These are phyloP conservation scores for Cheilosia grossa DNA, from an alignment of 2,888 invertebrate species.

Conservation along the genomic window DNA sequence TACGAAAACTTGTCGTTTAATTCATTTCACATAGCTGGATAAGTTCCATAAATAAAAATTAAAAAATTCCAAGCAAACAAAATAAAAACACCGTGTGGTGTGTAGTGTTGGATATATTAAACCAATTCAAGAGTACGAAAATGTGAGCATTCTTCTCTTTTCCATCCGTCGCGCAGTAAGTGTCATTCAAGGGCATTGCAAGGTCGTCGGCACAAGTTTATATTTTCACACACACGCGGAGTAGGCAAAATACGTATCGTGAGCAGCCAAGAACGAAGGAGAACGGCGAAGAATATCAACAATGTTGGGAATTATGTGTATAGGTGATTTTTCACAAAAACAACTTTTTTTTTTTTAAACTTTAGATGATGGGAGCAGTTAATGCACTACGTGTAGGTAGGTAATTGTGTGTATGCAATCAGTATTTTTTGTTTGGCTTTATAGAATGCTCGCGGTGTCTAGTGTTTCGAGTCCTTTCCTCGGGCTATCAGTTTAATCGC, in stretches of 20 bases:
- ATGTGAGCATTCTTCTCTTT: constrained; percentile 68
- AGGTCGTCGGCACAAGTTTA: constrained; percentile 79
- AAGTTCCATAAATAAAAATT: constrained; percentile 43
- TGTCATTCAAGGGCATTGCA: constrained; percentile 83
- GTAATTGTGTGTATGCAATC: not conserved
- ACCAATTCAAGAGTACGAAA: constrained; percentile 62
- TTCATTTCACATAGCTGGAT: constrained; percentile 41
- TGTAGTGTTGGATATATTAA: constrained; percentile 54
- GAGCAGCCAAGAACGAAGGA: constrained; percentile 29
- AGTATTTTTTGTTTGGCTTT: not conserved
- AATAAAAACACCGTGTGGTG: constrained; percentile 55
- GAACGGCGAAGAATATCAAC: constrained; percentile 42
- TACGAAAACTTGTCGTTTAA: constrained; percentile 25
- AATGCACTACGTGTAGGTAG: not conserved
- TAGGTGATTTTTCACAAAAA: constrained; percentile 6
- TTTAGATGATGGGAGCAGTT: too few relatives aligned
- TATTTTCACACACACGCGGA: constrained; percentile 70
- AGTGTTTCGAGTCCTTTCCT: constrained; percentile 15
- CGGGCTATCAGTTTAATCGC: constrained; percentile 21
- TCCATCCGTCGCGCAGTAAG: constrained; percentile 80
- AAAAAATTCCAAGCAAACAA: constrained; percentile 33
- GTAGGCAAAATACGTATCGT: constrained; percentile 45
- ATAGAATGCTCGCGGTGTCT: constrained; percentile 10
- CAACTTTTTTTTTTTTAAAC: not conserved
- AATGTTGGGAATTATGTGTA: not conserved